These are phyloP conservation scores for Protobothrops flavoviridis DNA, from an alignment of 2,113 vertebrate genomes.

Conservation along the genomic window DNA sequence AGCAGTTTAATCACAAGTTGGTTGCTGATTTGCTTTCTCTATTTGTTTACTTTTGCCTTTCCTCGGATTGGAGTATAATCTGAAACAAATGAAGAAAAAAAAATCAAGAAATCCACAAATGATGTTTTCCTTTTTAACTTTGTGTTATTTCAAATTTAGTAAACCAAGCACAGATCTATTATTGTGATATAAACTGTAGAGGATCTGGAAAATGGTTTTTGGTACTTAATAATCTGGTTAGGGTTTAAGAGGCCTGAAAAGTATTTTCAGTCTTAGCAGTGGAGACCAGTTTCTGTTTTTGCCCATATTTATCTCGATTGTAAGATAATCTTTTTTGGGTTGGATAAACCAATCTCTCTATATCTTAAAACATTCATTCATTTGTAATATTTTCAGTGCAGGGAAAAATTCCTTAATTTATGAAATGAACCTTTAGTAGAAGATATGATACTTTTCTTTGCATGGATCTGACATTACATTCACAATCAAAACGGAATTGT, in stretches of 20 bases:
- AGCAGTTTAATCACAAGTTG: neutral
- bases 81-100: neutral
- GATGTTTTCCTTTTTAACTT: neutral
- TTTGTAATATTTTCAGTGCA: neutral
- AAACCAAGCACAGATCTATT: neutral
- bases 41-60: neutral
- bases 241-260: neutral
- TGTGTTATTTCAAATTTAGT: neutral
- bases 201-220: neutral
- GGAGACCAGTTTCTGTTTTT: neutral
- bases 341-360: neutral
- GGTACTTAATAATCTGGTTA: neutral
- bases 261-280: neutral
- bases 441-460: neutral
- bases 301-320: neutral
- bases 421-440: neutral
- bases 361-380: neutral
- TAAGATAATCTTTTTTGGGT: neutral
- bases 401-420: neutral
- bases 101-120: neutral
- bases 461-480: neutral
- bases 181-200: neutral
- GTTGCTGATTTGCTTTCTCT: neutral
- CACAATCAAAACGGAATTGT: neutral
- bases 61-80: neutral